Base-by-base conservation (phyloP, 2,113 vertebrate genomes). In the Pangasianodon gigas region DNA sequence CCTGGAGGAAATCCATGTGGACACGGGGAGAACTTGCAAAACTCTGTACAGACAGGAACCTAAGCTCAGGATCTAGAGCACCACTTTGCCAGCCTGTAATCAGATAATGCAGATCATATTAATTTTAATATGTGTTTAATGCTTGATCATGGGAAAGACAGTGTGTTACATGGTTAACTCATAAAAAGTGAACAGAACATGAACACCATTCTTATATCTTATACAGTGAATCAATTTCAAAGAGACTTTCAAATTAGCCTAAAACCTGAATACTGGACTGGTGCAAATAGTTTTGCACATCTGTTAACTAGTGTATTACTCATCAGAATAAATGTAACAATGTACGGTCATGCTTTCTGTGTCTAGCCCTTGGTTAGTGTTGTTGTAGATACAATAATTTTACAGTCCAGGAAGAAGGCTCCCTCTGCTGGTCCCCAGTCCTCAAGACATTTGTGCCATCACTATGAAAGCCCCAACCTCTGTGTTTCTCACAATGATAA, bases 361-460 rank as follows among this genome's bases (percentile, higher is more conserved):
- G 44, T 74, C 9, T 44, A 6, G 0, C 11, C 7, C 21, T 7
- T 44, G 32, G 0, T 62, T 44, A 62, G 54, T 87, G 6, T 29
- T 29, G 75, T 51, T 48, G 75, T 48, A 79, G 24, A 6, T 29
- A 6, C 8, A 77, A 10, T 77, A 11, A 62, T n/a, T 13, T 80
- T 37, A 13, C 0, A 87, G 52, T 62, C 1, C 3, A 21, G 9
- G 7, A 77, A 80, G 11, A 65, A 46, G 75, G 26, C 75, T 65
- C 87, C 87, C 87, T 65, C 87, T 88, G 87, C 56, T 80, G 87
- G 87, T 46, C 14, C 7, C 3, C 16, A 51, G 26, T n/a, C 77
- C 26, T 52, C 2, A 51, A 80, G 29, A 82, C 80, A 82, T 11
- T 32, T n/a, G 16, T 81, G 29, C 2, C 79, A 16, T 54, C 29